Conservation (phyloP, 37 sponge, comb jelly and placozoan genomes). For the Spongilla lacustris region DNA sequence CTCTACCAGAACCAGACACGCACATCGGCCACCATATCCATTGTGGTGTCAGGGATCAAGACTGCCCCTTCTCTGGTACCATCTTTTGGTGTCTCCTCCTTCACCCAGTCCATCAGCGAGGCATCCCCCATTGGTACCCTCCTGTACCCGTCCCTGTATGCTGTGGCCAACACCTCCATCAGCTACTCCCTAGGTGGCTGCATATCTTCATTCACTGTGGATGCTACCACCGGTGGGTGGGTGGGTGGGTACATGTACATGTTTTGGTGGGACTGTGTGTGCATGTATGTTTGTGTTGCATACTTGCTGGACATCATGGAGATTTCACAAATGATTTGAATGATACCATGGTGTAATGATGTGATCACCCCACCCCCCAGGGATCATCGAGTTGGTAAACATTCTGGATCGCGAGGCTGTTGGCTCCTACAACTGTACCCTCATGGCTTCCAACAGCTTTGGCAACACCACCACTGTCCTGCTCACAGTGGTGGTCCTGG, state of each 20-base stretch:
- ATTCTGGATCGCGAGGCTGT: constrained; percentile 10
- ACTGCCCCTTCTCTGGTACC: not conserved
- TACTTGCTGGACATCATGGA: no score
- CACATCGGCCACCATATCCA: not conserved
- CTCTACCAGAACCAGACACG: not conserved
- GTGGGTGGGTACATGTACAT: not conserved
- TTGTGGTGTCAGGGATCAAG: not conserved
- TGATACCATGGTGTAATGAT: not conserved
- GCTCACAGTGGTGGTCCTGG: constrained; percentile 32
- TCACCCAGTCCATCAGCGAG: not conserved
- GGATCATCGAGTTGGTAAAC: not conserved
- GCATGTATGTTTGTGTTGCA: not conserved
- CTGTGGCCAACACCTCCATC: not conserved
- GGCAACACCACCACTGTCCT: not conserved
- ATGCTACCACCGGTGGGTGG: not conserved
- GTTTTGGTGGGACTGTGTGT: not conserved
- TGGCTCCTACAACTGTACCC: not conserved
- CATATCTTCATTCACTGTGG: not conserved
- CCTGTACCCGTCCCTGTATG: not conserved
- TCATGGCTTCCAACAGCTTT: not conserved
- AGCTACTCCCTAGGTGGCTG: not conserved
- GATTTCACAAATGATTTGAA: not conserved
- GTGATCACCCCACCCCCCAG: not conserved
- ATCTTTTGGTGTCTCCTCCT: not conserved
- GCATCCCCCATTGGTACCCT: not conserved